Conservation (phyloP, 2,113 vertebrate genomes). For the Drymodes brunneopygia region DNA sequence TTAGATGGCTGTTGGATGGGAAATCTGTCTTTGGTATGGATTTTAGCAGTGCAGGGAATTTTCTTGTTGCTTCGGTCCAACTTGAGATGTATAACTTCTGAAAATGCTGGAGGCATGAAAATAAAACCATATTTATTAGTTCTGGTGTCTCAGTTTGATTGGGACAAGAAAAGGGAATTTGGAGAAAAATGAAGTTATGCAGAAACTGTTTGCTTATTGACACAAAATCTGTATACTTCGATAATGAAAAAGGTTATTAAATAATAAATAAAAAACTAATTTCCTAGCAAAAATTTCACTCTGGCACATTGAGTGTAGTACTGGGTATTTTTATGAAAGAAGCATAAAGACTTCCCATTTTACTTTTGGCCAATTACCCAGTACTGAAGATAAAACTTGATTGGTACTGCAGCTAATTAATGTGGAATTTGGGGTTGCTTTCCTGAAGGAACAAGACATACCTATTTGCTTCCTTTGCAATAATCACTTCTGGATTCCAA, state of each 20-base stretch:
- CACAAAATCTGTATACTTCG: not conserved
- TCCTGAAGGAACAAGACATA: not conserved
- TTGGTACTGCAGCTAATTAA: not conserved
- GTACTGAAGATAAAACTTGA: not conserved
- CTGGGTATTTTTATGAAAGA: not conserved
- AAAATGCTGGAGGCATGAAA: not conserved
- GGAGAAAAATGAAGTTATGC: not conserved
- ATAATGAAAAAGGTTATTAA: not conserved
- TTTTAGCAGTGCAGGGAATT: not conserved
- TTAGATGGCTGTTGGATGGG: not conserved
- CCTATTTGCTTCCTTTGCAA: not conserved
- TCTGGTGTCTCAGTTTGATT: not conserved
- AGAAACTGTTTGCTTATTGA: not conserved
- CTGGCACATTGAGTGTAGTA: not conserved
- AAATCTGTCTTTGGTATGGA: not conserved
- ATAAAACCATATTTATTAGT: not conserved
- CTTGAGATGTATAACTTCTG: not conserved
- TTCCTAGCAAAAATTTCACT: not conserved
- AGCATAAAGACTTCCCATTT: not conserved
- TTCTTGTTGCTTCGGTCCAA: fast-evolving
- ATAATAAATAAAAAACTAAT: not conserved
- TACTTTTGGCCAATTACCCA: not conserved
- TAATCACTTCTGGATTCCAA: not conserved
- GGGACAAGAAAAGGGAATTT: not conserved
- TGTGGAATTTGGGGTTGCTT: not conserved